Percentiles rank a stretch among this genome's conserved stretches.
Evolutionary conservation across 92 coral and sea anemone species (phyloP).

Genomic region (Virgularia gustaviana): DNA sequence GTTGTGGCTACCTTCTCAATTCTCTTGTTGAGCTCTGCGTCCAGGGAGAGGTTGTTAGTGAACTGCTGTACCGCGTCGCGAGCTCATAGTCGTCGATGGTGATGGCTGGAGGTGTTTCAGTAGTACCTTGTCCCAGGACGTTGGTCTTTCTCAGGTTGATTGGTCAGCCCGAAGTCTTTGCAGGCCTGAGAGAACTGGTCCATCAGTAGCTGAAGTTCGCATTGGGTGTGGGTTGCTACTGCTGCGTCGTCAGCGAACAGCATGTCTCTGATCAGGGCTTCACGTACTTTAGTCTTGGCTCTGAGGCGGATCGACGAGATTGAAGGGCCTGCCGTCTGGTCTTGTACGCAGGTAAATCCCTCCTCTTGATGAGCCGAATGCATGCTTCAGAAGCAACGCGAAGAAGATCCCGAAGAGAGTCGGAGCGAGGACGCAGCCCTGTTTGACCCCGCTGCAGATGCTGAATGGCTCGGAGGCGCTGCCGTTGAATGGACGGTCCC

Average conservation of each 20-base stretch:
- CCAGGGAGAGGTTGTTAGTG: slow-evolving; percentile 23
- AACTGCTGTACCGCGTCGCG: too few relatives aligned
- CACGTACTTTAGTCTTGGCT: slow-evolving; percentile 13
- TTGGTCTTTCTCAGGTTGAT: slow-evolving; percentile 14
- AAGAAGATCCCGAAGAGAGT: slow-evolving; percentile 48
- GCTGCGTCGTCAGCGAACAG: slow-evolving; percentile 32
- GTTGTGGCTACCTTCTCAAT: slow-evolving; percentile 37
- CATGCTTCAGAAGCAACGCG: slow-evolving; percentile 29
- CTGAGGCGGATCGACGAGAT: not conserved
- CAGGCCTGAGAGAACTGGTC: not conserved
- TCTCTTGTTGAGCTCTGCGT: slow-evolving; percentile 21
- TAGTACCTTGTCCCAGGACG: slow-evolving; percentile 9
- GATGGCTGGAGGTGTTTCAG: slow-evolving; percentile 15
- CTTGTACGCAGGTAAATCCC: slow-evolving; percentile 1
- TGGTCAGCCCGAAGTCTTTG: slow-evolving; percentile 21
- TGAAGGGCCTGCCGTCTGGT: slow-evolving; percentile 28
- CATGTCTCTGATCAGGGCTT: slow-evolving; percentile 20
- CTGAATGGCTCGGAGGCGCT: slow-evolving; percentile 21
- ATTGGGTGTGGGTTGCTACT: not conserved
- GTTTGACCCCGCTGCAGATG: slow-evolving; percentile 29
- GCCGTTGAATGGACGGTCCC: slow-evolving; percentile 31
- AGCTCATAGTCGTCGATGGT: slow-evolving; percentile 3
- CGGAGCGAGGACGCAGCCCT: slow-evolving; percentile 54
- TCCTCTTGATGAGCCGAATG: not conserved
- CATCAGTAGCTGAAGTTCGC: slow-evolving; percentile 1